Evolutionary conservation across 2,888 invertebrate genomes (phyloP), one percentile per base, ranked within the genome.

Genomic region (Atrina japonica): DNA sequence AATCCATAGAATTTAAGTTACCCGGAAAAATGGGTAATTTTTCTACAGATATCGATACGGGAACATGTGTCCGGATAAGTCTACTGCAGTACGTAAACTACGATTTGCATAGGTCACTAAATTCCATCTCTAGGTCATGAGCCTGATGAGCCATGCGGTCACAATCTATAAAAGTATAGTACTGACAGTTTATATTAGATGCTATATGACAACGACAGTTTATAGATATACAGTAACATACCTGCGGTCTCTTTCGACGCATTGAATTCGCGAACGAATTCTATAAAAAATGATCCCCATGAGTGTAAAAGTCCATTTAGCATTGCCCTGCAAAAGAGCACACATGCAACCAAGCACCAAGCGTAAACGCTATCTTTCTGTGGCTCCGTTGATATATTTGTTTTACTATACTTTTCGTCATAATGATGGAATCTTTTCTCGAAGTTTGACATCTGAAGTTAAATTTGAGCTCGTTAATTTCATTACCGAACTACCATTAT

Each of bases 281-380:
- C 82, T 16, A 86, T 83, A 72, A 85, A 85, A 77, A 86, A 87
- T 27, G 85, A 77, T 53, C 86, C 86, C 66, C 78, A 87, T 11
- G 82, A 78, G 73, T 86, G 84, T 25, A 86, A 70, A 47, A 86
- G 65, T 25, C 87, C 87, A 16, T 82, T 75, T 30, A 83, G 76
- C 49, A 83, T 68, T 43, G 86, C 78, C 73, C 86, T 84, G 49
- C 78, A 66, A 27, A 82, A 49, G 55, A 83, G 82, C 50, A 80
- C 74, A 53, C 77, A 83, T 47, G 77, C 58, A 69, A 84, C 85
- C 30, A 83, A 77, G 41, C 84, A 43, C 86, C 86, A 87, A 14
- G 85, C 77, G 50, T 74, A 70, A 66, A 61, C 71, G 18, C 82
- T 77, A 76, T 87, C 87, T 70, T 85, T 87, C 9, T 49, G 35